Conservation (phyloP, 2,113 vertebrate genomes). For the Fregata magnificens region DNA sequence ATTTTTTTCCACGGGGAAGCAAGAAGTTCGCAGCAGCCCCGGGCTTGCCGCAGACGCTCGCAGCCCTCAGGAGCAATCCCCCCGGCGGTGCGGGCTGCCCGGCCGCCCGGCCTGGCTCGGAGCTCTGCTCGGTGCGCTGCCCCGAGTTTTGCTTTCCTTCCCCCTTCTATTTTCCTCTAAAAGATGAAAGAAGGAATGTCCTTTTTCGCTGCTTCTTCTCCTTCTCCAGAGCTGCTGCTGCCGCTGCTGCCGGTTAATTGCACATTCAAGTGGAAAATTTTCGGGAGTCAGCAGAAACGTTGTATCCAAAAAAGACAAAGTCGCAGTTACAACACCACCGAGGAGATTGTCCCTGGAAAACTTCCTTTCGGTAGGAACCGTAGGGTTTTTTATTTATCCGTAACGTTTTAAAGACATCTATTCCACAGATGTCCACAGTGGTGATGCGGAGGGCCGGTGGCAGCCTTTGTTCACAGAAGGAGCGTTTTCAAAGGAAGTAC, state of each 20-base stretch:
- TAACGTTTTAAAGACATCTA: not conserved
- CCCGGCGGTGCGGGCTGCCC: not conserved
- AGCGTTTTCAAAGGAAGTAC: slow-evolving; percentile 61
- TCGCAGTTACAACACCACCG: slow-evolving; percentile 82
- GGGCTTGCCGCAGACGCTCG: not conserved
- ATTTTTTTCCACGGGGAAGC: slow-evolving; percentile 80
- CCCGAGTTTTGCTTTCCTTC: not conserved
- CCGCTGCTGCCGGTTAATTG: slow-evolving; percentile 86
- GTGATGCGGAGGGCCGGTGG: slow-evolving; percentile 56
- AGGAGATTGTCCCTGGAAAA: slow-evolving; percentile 79
- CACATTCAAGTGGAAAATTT: slow-evolving; percentile 90
- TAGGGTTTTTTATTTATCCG: slow-evolving; percentile 23
- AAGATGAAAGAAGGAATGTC: slow-evolving; percentile 88
- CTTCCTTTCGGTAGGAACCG: slow-evolving; percentile 81
- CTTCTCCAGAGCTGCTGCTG: slow-evolving; percentile 81
- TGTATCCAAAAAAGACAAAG: slow-evolving; percentile 88
- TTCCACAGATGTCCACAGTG: not conserved
- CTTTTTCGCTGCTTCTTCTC: slow-evolving; percentile 82
- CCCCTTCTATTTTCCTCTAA: not conserved
- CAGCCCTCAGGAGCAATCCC: not conserved
- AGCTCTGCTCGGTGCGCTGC: not conserved
- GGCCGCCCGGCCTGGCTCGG: not conserved
- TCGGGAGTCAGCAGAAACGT: slow-evolving; percentile 87
- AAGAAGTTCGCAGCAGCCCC: slow-evolving; percentile 71
- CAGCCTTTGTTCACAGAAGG: slow-evolving; percentile 73